Evolutionary conservation across 2,888 invertebrate species (phyloP), one percentile per base, ranked within the genome.

Genomic region (Gonocerus acuteangulatus): DNA sequence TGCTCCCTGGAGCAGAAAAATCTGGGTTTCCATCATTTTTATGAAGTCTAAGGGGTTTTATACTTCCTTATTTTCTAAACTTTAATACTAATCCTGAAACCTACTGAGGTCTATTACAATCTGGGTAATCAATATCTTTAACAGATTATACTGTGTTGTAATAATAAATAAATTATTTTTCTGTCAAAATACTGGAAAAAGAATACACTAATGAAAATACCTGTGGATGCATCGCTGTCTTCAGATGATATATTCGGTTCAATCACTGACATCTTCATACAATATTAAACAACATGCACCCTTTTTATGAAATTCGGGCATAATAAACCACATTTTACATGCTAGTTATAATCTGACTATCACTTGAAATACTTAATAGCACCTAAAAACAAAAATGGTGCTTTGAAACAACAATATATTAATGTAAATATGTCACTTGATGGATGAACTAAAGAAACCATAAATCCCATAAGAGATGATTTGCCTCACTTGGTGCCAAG

Each of bases 211-310:
- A n/a, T n/a, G n/a, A 21, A 22, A 22, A 39, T 48, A 62, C 56
- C 59, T 47, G 61, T 47, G 13, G 62, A 48, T 48, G 49, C 63
- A 65, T 62, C 60, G 36, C 60, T 65, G 18, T 48, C 59, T 44
- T 59, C 59, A 36, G 58, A 23, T 21, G 39, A 44, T 11, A 49
- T 54, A 34, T 65, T 63, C 16, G 51, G 32, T 48, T 62, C 62
- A 61, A 45, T 58, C 48, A 54, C 65, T 36, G 65, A 65, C 65
- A 65, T 65, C 62, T 65, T 65, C 60, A 57, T 23, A 52, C 34
- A 34, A 51, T 59, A 61, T 61, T 15, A 27, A 54, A 45, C 60
- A n/a, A 59, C 48, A 59, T 22, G 22, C 65, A 54, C 44, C 36
- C 57, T 51, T 59, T 62, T 18, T 48, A 62, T 48, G 23, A 48